These are phyloP conservation scores for Chironomus tentans DNA, from an alignment of 2,888 invertebrate genomes.

Conservation along the genomic window DNA sequence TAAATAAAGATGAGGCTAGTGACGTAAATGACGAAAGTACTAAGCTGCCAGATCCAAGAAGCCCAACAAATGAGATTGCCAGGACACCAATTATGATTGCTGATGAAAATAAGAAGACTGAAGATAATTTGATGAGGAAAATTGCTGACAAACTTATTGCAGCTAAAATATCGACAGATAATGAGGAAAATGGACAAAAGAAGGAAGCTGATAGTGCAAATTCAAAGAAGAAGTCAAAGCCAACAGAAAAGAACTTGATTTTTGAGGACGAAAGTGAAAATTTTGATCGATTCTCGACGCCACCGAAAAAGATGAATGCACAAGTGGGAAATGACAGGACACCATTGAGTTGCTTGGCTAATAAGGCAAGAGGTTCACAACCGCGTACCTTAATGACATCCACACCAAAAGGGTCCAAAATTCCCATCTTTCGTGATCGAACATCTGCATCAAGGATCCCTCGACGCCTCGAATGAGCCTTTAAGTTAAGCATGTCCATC, in stretches of 20 bases:
- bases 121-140: conserved; percentile 9
- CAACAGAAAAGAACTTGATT: conserved; percentile 7
- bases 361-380: not conserved
- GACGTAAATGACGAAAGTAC: not conserved
- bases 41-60: conserved; percentile 1
- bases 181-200: not conserved
- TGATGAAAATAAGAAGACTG: not conserved
- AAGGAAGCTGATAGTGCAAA: not conserved
- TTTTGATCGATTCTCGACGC: conserved; percentile 6
- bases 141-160: conserved; percentile 10
- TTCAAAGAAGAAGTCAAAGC: not conserved
- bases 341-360: conserved; percentile 9
- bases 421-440: not conserved
- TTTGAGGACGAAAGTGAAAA: conserved; percentile 17
- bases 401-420: conserved; percentile 10
- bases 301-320: not conserved
- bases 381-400: not conserved
- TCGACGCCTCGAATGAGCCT: not conserved
- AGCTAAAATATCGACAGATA: not conserved
- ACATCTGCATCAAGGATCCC: not conserved
- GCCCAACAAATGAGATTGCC: not conserved
- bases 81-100: not conserved
- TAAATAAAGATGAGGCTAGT: not conserved
- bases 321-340: not conserved
- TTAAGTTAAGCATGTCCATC: too few species aligned